Conservation (phyloP, 2,113 vertebrate genomes). For the Callospermophilus lateralis region DNA sequence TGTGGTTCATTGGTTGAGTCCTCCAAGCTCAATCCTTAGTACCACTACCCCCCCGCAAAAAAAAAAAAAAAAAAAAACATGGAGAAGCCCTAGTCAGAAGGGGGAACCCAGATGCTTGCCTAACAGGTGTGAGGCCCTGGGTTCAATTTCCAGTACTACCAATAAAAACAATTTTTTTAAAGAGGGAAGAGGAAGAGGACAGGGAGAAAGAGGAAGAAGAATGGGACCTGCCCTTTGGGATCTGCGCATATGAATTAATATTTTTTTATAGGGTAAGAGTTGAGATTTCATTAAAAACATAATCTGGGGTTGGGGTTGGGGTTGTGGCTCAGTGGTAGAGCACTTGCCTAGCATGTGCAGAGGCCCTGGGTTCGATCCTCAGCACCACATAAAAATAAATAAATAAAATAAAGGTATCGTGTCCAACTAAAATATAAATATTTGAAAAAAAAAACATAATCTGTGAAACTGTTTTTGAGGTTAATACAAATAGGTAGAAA, state of each 20-base stretch:
- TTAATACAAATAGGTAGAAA: neutral
- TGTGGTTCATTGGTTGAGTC: too few species aligned
- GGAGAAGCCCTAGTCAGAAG: neutral
- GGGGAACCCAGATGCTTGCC: neutral
- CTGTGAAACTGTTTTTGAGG: slow-evolving; percentile 35
- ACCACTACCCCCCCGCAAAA: too few species aligned
- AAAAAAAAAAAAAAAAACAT: too few species aligned
- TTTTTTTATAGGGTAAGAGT: neutral
- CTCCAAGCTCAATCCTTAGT: too few species aligned
- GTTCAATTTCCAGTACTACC: neutral
- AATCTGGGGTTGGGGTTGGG: neutral
- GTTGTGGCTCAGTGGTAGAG: too few species aligned
- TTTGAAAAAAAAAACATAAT: neutral
- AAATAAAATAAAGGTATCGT: too few species aligned
- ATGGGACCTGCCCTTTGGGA: neutral
- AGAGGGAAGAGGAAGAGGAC: neutral
- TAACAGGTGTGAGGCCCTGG: neutral
- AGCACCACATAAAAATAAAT: too few species aligned
- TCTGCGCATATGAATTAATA: neutral
- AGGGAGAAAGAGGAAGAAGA: neutral
- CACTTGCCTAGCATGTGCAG: too few species aligned
- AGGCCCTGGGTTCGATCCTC: too few species aligned
- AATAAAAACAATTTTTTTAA: too few species aligned
- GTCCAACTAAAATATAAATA: too few species aligned
- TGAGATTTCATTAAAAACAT: slow-evolving; percentile 38